phyloP scores from a whole-genome alignment of 1,140 invertebrate genomes.

The Drosophila cardini region DNA sequence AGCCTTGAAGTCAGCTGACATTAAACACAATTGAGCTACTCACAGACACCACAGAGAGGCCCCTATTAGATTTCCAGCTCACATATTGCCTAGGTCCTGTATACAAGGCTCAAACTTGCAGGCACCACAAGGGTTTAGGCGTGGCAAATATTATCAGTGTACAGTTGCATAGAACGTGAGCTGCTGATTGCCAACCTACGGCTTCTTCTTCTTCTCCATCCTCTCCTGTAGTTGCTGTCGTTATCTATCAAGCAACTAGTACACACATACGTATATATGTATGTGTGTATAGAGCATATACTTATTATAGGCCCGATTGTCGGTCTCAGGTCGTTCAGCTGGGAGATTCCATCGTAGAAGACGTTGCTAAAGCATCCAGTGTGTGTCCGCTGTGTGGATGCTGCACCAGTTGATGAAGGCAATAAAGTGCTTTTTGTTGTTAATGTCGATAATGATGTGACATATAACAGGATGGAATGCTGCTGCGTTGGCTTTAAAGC shows the following conservation, averaged over 20 bases:
- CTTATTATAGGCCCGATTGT: constrained; percentile 17
- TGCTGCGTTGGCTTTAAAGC: constrained; percentile 42
- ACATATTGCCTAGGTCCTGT: not conserved
- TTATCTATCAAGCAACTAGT: constrained; percentile 8
- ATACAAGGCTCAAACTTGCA: constrained; percentile 3
- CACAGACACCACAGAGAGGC: constrained; percentile 8
- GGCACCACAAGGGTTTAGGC: constrained; percentile 17
- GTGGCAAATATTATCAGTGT: constrained; percentile 73
- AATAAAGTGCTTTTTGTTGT: constrained; percentile 79
- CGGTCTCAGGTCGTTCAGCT: constrained; percentile 1
- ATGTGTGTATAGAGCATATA: no score
- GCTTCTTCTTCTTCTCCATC: constrained; percentile 34
- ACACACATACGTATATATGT: not conserved
- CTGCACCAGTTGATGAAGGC: constrained; percentile 66
- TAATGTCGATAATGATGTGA: constrained; percentile 78
- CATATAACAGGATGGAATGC: constrained; percentile 32
- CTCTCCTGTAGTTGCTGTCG: constrained; percentile 33
- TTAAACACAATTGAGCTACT: constrained; percentile 12
- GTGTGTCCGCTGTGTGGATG: constrained; percentile 11
- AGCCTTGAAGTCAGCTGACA: not conserved
- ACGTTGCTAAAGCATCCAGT: constrained; percentile 43
- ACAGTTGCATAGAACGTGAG: constrained; percentile 59
- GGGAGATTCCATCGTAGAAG: not conserved
- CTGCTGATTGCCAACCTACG: constrained; percentile 46
- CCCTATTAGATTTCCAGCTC: constrained; percentile 9